Base-by-base conservation (phyloP, 2,888 invertebrate genomes). In the Acronicta leporina region DNA sequence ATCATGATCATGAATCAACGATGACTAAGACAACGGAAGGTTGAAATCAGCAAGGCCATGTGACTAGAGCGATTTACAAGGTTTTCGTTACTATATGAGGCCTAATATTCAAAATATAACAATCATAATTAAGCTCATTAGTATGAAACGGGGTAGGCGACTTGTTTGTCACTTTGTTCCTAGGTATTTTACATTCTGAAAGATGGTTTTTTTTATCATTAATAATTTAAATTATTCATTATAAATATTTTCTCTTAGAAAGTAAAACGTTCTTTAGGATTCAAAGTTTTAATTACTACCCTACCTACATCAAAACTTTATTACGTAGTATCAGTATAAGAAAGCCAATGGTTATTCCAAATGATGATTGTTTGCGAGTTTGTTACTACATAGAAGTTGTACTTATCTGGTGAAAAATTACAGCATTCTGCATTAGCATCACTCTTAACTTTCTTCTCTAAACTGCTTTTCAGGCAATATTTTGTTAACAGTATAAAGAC, bases 1-100 rank as follows among this genome's bases (percentile, higher is more conserved):
- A 70, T 55, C 72, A 77, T 88, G 89, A 72, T 56, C 70, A 75
- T 89, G 90, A 89, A 84, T 88, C 88, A 86, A 82, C 83, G 77
- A 83, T 88, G 88, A 88, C 84, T 88, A 83, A 89, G 63, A 56
- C 63, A 69, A 51, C 71, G 73, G 75, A 80, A 82, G 77, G 70
- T 76, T 66, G 84, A 71, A 81, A 83, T 81, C 68, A 15, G 20
- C 81, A 59, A 50, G 57, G 63, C 47, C 57, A 35, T 45, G 8
- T 45, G 33, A 68, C 48, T 56, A 63, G 68, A 65, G 60, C 77
- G 73, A 77, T 73, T 80, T 62, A 74, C 68, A 73, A 73, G 68
- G 74, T 74, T 73, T 62, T 51, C 45, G 57, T 46, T n/a, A n/a
- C n/a, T n/a, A 38, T 60, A 52, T 44, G 73, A 80, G 73, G 75